Evolutionary conservation across 1,140 invertebrate species (phyloP), one percentile per base, ranked within the genome.

Genomic region (Drosophila pseudoobscura): DNA sequence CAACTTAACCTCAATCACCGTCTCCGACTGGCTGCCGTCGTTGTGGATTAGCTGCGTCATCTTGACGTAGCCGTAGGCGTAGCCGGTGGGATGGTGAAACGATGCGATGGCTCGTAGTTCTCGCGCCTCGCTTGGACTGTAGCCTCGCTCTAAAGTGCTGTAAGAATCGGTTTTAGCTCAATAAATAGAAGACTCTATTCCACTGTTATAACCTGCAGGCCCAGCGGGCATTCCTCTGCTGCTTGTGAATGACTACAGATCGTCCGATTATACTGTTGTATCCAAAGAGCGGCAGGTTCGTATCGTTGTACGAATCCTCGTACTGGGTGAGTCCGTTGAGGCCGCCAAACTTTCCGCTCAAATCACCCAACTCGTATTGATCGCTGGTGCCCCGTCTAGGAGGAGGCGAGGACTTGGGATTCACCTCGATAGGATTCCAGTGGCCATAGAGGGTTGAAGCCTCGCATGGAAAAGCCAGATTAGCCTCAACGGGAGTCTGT

Each of bases 391-490:
- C 95, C 77, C 93, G 93, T 7, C 92, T 92, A 2, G 95, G 91
- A 1, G 92, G 92, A 1, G 95, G 96, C 24, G 93, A 93, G 1
- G 92, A 90, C 2, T 92, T 92, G 2, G 93, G 92, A 83, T 95
- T 94, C 0, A 97, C 93, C 31, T 94, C 92, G 60, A 95, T 94
- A 1, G 97, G 97, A 92, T 98, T 97, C 93, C 95, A 98, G 44
- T 95, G 94, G 8, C 94, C 95, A 65, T 97, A 96, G 0, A 99
- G 92, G 0, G 96, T 94, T 2, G 95, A 95, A 35, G 92, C 94
- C 84, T 97, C 96, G 87, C 98, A 99, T 0, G 97, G 96, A 92
- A 98, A 98, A 72, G 97, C 95, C 63, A 98, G 91, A 80, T 96
- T 95, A 57, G 94, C 94, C 83, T 96, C 94, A 0, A 98, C 94